Evolutionary conservation across 2,888 invertebrate genomes (phyloP), one percentile per base, ranked within the genome.

Genomic region (Mythimna pallens): DNA sequence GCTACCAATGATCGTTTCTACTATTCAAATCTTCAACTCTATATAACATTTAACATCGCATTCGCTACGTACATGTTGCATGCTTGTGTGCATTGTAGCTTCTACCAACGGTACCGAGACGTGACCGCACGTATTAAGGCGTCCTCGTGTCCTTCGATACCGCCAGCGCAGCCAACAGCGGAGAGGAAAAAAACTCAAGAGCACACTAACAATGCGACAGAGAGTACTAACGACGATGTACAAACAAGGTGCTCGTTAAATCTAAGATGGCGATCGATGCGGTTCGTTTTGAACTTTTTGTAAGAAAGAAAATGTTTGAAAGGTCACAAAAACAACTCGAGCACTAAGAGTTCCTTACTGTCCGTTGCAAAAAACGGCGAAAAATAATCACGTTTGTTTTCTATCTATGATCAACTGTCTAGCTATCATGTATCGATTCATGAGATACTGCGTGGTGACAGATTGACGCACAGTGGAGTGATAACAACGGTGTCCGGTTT

Each of bases 101-200:
- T 98, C 97, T 98, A 98, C 97, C 97, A 98, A 97, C 98, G 98
- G 96, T 98, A 98, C 97, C 97, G 97, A 96, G 98, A 98, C 97
- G 97, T 98, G 96, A 98, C 98, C 95, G 98, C 98, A 95, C 98
- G 98, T 96, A 98, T 98, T 96, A 98, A 98, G 97, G 98, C 98
- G 93, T 97, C 97, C 90, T 98, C 98, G 96, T 98, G 98, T 94
- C 98, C 98, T 88, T 97, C 97, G 92, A 97, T 98, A 95, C 97
- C 97, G 90, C 97, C 97, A 87, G 94, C 97, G 90, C 96, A 96
- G 91, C 94, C 94, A 88, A 93, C 89, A 71, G 86, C 88, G 90
- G 92, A 93, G 86, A 91, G 90, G 90, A 92, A 92, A 92, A 92
- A 91, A 78, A 68, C 80, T 84, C 89, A 87, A 91, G 92, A 92